Conservation (phyloP, 2,888 invertebrate species). For the Troides aeacus region DNA sequence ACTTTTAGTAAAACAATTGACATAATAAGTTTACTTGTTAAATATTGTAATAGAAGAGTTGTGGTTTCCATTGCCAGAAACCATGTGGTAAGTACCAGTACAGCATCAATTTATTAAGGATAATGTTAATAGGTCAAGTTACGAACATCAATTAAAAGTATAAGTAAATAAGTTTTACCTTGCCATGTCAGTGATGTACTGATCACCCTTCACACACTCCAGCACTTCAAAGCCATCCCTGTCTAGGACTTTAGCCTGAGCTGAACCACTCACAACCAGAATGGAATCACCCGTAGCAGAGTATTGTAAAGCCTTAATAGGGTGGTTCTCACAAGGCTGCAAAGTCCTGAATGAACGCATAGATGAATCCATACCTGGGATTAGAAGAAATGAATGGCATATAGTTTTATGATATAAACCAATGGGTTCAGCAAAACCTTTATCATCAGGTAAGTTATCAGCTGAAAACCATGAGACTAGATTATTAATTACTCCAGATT, state of each 20-base stretch:
- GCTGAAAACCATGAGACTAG: too few species aligned
- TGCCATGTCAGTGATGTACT: slow-evolving; percentile 96
- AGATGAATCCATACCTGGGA: slow-evolving; percentile 93
- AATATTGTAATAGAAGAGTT: too few species aligned
- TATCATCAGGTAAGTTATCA: too few species aligned
- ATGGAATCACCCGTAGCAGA: slow-evolving; percentile 96
- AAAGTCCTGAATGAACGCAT: slow-evolving; percentile 94
- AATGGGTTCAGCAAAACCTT: not conserved
- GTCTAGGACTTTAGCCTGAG: slow-evolving; percentile 96
- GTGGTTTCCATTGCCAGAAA: too few species aligned
- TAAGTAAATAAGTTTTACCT: slow-evolving; percentile 53
- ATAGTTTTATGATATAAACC: not conserved
- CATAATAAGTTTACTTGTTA: too few species aligned
- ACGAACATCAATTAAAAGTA: not conserved
- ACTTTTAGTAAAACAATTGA: too few species aligned
- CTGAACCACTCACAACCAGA: slow-evolving; percentile 94
- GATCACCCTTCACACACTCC: slow-evolving; percentile 96
- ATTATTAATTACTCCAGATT: too few species aligned
- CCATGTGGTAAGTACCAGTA: too few species aligned
- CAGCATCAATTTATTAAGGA: too few species aligned
- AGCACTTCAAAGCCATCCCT: slow-evolving; percentile 96
- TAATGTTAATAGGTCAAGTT: too few species aligned
- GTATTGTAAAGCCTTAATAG: slow-evolving; percentile 93
- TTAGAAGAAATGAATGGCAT: too few species aligned
- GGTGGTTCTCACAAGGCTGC: slow-evolving; percentile 97